Evolutionary conservation across 2,113 vertebrate genomes (phyloP).

Genomic region (Nesoenas mayeri): DNA sequence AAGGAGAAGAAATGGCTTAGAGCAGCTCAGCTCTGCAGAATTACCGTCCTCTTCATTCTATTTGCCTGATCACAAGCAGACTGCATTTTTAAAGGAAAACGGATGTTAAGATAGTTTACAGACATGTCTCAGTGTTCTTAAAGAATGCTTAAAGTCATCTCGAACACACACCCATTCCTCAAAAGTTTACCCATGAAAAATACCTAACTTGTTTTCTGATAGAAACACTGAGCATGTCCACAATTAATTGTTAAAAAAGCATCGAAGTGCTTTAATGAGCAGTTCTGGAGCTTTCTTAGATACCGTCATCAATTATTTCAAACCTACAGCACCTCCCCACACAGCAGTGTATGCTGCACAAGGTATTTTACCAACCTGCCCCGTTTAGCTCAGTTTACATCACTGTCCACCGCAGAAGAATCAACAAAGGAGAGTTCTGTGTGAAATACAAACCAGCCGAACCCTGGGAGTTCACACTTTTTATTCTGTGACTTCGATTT

Average conservation of each 20-base stretch:
- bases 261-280: neutral
- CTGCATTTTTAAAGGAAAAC: neutral
- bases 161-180: neutral
- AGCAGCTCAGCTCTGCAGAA: neutral
- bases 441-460: neutral
- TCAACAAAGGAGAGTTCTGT: neutral
- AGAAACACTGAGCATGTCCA: neutral
- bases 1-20: neutral
- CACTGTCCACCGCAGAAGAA: neutral
- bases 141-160: neutral
- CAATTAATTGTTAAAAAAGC: neutral
- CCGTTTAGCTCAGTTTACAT: neutral
- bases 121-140: neutral
- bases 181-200: neutral
- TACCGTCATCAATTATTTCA: neutral
- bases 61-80: neutral
- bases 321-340: neutral
- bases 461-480: neutral
- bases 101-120: neutral
- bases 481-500: neutral
- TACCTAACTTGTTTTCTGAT: neutral
- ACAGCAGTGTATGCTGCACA: neutral
- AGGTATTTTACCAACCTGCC: neutral
- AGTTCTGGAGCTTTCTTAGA: neutral
- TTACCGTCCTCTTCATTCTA: neutral